These are phyloP conservation scores for Leptinotarsa tumamoca DNA, from an alignment of 2,888 invertebrate species.

Conservation along the genomic window DNA sequence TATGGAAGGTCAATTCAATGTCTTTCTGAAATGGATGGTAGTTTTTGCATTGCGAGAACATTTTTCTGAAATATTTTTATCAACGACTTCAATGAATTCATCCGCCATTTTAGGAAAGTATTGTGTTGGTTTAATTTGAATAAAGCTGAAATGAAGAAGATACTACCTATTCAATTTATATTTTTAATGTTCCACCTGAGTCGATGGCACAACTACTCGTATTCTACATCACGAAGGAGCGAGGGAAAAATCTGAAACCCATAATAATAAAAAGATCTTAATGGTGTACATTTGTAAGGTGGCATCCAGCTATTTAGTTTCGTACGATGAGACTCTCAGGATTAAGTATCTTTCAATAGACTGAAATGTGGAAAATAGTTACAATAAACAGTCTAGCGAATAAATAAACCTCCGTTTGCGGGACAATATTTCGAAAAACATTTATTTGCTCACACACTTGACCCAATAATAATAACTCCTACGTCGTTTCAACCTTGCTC, in stretches of 20 bases:
- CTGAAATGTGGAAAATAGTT: slow-evolving; percentile 1
- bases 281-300: slow-evolving; percentile 7
- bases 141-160: too few species aligned
- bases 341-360: neutral
- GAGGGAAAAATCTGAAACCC: neutral
- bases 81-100: too few species aligned
- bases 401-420: slow-evolving; percentile 3
- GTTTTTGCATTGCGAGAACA: too few species aligned
- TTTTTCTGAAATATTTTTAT: too few species aligned
- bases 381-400: slow-evolving; percentile 12
- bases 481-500: slow-evolving; percentile 37
- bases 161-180: too few species aligned
- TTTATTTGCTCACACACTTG: slow-evolving; percentile 33
- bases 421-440: slow-evolving; percentile 27
- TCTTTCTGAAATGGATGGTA: too few species aligned
- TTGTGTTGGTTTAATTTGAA: too few species aligned
- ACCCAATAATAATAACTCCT: slow-evolving; percentile 38
- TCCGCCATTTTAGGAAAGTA: too few species aligned
- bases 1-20: too few species aligned
- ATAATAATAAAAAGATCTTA: slow-evolving; percentile 6
- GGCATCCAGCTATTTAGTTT: slow-evolving; percentile 10
- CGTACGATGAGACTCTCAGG: neutral
- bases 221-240: neutral
- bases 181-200: neutral
- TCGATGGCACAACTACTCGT: neutral